A percentile compares a stretch with the other conserved stretches of the same genome.
These are phyloP conservation scores for Pangasianodon gigas DNA, from an alignment of 2,113 vertebrate genomes.

Conservation along the genomic window DNA sequence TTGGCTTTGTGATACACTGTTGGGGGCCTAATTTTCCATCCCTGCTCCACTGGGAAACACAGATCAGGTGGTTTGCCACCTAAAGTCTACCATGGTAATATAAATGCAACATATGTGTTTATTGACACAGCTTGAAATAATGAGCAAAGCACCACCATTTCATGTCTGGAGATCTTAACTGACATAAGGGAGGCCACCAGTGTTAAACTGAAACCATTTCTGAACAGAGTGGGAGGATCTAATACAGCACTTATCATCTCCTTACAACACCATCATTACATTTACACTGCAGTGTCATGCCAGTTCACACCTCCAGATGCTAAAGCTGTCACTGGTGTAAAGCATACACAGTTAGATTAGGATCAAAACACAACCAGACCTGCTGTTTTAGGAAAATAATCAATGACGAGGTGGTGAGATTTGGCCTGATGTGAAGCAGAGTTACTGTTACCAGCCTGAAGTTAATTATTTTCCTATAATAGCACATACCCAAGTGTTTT, in stretches of 20 bases:
- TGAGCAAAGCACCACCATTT: neutral
- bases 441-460: neutral
- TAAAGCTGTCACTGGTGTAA: neutral
- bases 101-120: neutral
- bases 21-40: neutral
- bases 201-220: neutral
- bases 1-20: neutral
- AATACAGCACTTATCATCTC: neutral
- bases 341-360: neutral
- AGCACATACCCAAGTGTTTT: neutral
- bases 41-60: neutral
- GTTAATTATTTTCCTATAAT: neutral
- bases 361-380: neutral
- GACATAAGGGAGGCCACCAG: neutral
- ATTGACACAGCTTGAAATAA: neutral
- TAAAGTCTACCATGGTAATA: neutral
- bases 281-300: neutral
- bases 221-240: neutral
- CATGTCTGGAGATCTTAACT: neutral
- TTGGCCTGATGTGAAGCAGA: neutral
- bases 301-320: neutral
- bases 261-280: neutral
- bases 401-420: neutral
- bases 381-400: neutral
- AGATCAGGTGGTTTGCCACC: constrained; percentile 1